Evolutionary conservation across 2,113 vertebrate species (phyloP).

Genomic region (Rousettus leschenaultii): DNA sequence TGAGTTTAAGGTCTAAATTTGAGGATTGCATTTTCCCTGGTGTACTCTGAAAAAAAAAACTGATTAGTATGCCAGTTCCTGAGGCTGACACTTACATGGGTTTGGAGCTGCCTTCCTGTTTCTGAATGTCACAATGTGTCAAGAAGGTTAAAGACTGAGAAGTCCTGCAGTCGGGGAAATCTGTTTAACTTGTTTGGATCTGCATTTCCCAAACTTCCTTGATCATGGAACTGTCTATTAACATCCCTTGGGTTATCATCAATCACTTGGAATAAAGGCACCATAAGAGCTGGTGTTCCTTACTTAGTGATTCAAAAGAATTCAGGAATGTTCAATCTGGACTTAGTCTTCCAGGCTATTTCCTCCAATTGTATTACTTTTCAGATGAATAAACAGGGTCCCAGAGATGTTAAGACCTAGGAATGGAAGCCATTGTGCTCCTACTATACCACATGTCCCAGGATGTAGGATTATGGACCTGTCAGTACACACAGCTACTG

Average conservation of each 20-base stretch:
- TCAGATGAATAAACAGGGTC: not conserved
- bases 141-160: not conserved
- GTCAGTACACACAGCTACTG: not conserved
- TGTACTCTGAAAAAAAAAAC: not conserved
- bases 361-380: not conserved
- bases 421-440: not conserved
- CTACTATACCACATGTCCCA: accelerated
- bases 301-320: not conserved
- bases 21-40: not conserved
- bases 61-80: not conserved
- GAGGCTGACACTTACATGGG: not conserved
- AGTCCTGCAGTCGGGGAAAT: not conserved
- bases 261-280: not conserved
- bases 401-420: not conserved
- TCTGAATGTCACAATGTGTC: not conserved
- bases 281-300: not conserved
- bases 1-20: not conserved
- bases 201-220: not conserved
- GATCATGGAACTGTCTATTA: not conserved
- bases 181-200: not conserved
- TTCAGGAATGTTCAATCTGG: not conserved
- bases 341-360: not conserved
- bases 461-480: not conserved
- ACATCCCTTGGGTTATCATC: not conserved
- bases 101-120: not conserved